Conservation (phyloP, 2,797 vertebrate species). For the Myoxocephalus aenaeus region DNA sequence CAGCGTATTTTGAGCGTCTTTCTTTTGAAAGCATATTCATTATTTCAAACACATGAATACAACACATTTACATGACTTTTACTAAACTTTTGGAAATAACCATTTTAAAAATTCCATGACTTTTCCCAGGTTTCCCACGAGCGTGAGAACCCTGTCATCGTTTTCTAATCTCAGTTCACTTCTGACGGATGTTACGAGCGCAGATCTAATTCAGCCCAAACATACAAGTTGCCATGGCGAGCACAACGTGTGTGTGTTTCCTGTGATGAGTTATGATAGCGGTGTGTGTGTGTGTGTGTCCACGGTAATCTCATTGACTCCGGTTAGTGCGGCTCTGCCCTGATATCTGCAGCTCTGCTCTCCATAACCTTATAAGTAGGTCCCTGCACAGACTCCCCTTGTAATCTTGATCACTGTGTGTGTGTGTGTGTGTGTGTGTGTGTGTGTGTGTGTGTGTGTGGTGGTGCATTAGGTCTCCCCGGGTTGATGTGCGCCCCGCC, state of each 20-base stretch:
- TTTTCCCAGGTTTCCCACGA: too few species aligned
- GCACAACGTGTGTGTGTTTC: constrained; percentile 30
- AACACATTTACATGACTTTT: too few species aligned
- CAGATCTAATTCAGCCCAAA: constrained; percentile 61
- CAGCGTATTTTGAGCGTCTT: too few species aligned
- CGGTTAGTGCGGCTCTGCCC: constrained; percentile 73
- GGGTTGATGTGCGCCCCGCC: constrained; percentile 65
- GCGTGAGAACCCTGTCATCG: not conserved
- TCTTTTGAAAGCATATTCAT: too few species aligned
- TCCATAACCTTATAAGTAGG: constrained; percentile 84
- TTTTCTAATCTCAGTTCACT: constrained; percentile 41
- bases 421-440: constrained; percentile 37
- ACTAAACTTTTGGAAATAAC: too few species aligned
- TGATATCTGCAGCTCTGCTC: constrained; percentile 77
- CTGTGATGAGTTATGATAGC: constrained; percentile 54
- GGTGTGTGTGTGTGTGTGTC: constrained; percentile 54
- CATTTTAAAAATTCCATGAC: too few species aligned
- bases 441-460: constrained; percentile 59
- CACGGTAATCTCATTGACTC: constrained; percentile 80
- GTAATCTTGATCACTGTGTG: constrained; percentile 80
- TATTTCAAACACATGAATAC: too few species aligned
- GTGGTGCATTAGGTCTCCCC: constrained; percentile 73
- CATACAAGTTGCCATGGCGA: constrained; percentile 51
- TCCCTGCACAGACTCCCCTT: constrained; percentile 79
- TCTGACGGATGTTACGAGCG: constrained; percentile 56